Conservation (phyloP, 2,888 invertebrate species). For the Pomacea canaliculata region DNA sequence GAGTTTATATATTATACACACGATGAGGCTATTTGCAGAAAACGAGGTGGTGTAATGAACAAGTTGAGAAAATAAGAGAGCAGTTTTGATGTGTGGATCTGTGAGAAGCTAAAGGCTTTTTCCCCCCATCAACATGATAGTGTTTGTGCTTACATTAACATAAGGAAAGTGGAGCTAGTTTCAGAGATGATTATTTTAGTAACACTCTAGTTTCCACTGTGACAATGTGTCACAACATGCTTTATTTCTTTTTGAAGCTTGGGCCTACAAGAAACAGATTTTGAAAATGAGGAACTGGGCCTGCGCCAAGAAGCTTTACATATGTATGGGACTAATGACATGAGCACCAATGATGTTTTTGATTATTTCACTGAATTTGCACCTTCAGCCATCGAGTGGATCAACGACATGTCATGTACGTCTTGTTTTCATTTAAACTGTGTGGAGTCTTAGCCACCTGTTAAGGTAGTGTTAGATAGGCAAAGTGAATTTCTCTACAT, state of each 20-base stretch:
- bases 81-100: too few species aligned
- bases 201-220: neutral
- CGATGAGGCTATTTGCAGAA: too few species aligned
- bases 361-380: slow-evolving; percentile 83
- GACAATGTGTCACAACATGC: neutral
- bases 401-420: slow-evolving; percentile 82
- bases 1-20: too few species aligned
- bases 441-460: neutral
- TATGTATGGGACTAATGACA: slow-evolving; percentile 81
- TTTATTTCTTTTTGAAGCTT: slow-evolving; percentile 69
- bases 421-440: slow-evolving; percentile 12
- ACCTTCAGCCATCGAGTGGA: slow-evolving; percentile 85
- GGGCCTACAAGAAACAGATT: slow-evolving; percentile 67
- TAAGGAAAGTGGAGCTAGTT: neutral
- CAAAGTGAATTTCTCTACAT: too few species aligned
- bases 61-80: too few species aligned
- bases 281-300: slow-evolving; percentile 56
- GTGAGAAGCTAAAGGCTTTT: too few species aligned
- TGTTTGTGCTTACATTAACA: too few species aligned
- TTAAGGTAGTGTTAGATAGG: neutral
- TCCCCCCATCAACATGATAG: too few species aligned
- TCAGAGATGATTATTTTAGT: neutral
- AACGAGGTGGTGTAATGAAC: too few species aligned
- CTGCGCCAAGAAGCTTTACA: slow-evolving; percentile 77
- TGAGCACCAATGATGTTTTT: slow-evolving; percentile 84